Base-by-base conservation (phyloP, 2,113 vertebrate species). In the Struthidea cinerea region DNA sequence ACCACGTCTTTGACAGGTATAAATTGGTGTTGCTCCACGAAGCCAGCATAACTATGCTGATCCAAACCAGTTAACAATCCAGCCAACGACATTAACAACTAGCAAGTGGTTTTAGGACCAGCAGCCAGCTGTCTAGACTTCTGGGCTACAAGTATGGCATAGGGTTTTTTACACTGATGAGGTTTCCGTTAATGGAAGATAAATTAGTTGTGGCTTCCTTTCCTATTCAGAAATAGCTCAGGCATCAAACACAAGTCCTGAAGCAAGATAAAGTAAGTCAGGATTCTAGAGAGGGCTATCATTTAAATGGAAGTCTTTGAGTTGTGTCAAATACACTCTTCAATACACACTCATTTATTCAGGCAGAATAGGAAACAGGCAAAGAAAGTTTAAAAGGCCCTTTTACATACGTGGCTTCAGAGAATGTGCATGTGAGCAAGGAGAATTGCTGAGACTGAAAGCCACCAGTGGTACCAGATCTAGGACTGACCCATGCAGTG, bases 41-140 rank as follows among this genome's bases (percentile, higher is more conserved):
- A 88, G 32, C 17, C 71, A 70, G 39, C 21, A 28, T 35, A 88
- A 52, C 78, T 60, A 26, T 0, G 1, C 21, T 7, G 7, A 88
- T 77, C 70, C 87, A 86, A 90, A 70, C 76, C 60, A 68, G 79
- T 44, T 86, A 75, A 78, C 39, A 83, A 71, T 80, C 68, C 71
- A 88, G 44, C 28, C 55, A 47, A 46, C 0, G 0, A 35, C 22
- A 57, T 35, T 86, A 92, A 83, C 59, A 88, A 59, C 64, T 49
- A 71, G 41, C 39, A 75, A 92, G 50, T 56, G 32, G 39, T 37
- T 95, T 90, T 30, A 88, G 73, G 76, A 89, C 42, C 16, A 88
- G 83, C 82, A 94, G 50, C 27, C 82, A 84, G 76, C 69, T 90
- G 83, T 95, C 85, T 75, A 93, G 90, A 92, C 92, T 93, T 83